Evolutionary conservation across 2,113 vertebrate species (phyloP), one percentile per base, ranked within the genome.

Genomic region (Sakesphorus luctuosus): DNA sequence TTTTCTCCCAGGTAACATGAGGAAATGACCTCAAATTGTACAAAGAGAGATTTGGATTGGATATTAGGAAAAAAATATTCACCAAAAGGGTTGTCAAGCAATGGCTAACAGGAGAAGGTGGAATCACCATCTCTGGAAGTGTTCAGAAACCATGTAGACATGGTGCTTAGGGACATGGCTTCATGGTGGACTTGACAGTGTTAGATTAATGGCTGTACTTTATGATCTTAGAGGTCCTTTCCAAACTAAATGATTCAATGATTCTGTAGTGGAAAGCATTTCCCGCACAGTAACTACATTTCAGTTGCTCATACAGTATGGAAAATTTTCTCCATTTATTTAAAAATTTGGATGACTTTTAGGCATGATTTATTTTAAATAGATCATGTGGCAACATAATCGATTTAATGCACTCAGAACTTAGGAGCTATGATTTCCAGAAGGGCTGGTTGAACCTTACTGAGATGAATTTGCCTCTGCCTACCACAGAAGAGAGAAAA

Each of bases 151-250:
- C 25, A 62, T 21, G 13, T 6, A 47, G 18, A 26, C 49, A 6
- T 36, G 20, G 7, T 16, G 3, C 7, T 62, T 55, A 63, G 25
- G 25, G 20, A 10, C 18, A 43, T 0, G 0, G 14, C 36, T 49
- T 56, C 47, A 21, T 35, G 25, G 17, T 43, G 21, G 31, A 23
- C 11, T 31, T 36, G 9, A 28, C 18, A 28, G 18, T 16, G 10
- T 13, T 18, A 35, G 4, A 7, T 55, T 62, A 62, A 43, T 43
- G 40, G 14, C n/a, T 63, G 21, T 15, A 49, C 35, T 26, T 40
- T 25, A 18, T 21, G n/a, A 26, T 90, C 56, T 69, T 63, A 36
- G 21, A 36, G 25, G 31, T 49, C 20, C 56, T 63, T 55, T 63
- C 31, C 56, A 49, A 35, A 11, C 4, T 33, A 63, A 77, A 77